Evolutionary conservation across 2,797 vertebrate species (phyloP).

Genomic region (Xiphophorus birchmanni): DNA sequence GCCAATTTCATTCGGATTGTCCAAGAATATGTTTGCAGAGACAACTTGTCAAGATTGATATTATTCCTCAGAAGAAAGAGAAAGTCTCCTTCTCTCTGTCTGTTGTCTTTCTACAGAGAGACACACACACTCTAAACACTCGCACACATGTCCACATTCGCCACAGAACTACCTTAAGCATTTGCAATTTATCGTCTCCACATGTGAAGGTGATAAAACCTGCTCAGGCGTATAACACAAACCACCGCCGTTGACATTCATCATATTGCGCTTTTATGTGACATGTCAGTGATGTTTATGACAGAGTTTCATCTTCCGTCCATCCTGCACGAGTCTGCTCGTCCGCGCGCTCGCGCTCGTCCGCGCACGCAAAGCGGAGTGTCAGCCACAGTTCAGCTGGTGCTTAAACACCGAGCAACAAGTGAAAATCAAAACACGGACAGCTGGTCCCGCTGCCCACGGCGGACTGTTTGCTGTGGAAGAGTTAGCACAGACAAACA

Average conservation of each 20-base stretch:
- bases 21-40: background rate
- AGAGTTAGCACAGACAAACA: conserved; percentile 44
- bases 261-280: conserved; percentile 35
- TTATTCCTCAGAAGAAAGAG: background rate
- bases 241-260: conserved; percentile 25
- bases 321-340: conserved; percentile 5
- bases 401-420: conserved; percentile 56
- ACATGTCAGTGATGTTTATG: conserved; percentile 17
- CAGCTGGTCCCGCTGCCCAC: conserved; percentile 56
- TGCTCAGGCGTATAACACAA: conserved; percentile 20
- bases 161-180: background rate
- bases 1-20: background rate
- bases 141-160: background rate
- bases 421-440: conserved; percentile 73
- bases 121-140: background rate
- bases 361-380: background rate
- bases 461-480: conserved; percentile 24
- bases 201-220: conserved; percentile 26
- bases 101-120: background rate
- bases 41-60: background rate
- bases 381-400: conserved; percentile 61
- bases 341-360: background rate
- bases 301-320: conserved; percentile 10
- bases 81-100: background rate
- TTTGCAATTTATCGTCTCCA: conserved; percentile 8